Evolutionary conservation across 2,113 vertebrate species (phyloP).

Genomic region (Helogale parvula): DNA sequence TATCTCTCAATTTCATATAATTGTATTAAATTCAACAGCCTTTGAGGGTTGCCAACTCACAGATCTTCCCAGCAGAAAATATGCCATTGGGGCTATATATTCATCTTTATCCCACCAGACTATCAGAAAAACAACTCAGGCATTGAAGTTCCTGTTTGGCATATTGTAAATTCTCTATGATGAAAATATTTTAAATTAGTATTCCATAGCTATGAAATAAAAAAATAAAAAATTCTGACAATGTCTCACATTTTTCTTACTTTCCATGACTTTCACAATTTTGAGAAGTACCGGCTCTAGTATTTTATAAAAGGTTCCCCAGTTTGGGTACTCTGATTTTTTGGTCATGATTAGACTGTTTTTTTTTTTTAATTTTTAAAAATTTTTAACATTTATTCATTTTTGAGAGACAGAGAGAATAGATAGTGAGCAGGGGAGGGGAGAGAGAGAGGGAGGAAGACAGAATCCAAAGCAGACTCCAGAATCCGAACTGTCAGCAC

Average conservation of each 20-base stretch:
- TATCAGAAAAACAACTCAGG: not conserved
- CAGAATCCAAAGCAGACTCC: too few relatives aligned
- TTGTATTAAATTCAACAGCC: not conserved
- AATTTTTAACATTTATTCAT: too few relatives aligned
- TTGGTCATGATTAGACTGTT: not conserved
- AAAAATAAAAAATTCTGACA: not conserved
- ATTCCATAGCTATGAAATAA: not conserved
- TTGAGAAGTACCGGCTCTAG: not conserved
- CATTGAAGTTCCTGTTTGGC: not conserved
- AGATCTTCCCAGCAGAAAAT: not conserved
- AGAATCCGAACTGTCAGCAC: too few relatives aligned
- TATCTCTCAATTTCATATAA: not conserved
- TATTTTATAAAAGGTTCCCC: not conserved
- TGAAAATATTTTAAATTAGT: not conserved
- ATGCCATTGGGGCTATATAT: not conserved
- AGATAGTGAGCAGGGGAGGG: too few relatives aligned
- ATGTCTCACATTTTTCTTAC: not conserved
- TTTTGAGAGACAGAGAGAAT: too few relatives aligned
- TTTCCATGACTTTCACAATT: not conserved
- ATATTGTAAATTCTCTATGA: not conserved
- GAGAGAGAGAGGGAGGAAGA: too few relatives aligned
- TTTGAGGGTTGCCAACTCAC: not conserved
- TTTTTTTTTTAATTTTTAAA: not conserved
- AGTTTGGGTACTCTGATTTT: not conserved
- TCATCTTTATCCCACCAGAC: not conserved